Evolutionary conservation across 1,140 invertebrate species (phyloP).

Genomic region (Maniola jurtina): DNA sequence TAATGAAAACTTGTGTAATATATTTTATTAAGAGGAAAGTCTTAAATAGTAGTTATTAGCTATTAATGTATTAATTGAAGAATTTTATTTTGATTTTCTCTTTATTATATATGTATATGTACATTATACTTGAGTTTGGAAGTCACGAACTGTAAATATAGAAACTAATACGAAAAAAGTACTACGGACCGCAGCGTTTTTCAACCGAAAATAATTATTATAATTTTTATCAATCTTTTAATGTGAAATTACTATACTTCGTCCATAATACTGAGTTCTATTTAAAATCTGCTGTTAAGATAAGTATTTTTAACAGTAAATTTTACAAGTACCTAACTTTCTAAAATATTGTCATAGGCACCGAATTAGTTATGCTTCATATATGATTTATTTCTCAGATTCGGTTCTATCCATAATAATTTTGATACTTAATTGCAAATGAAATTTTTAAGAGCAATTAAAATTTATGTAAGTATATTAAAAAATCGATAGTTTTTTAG

Average conservation of each 20-base stretch:
- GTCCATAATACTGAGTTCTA: no score
- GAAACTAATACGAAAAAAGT: conserved; percentile 50
- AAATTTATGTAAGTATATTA: no score
- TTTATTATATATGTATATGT: conserved; percentile 73
- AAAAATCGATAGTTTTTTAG: no score
- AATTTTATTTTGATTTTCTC: conserved; percentile 77
- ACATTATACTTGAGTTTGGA: conserved; percentile 70
- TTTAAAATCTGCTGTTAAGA: no score
- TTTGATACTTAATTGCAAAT: no score
- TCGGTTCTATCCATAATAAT: no score
- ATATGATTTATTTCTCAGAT: no score
- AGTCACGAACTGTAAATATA: conserved; percentile 75
- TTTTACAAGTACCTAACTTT: no score
- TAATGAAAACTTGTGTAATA: conserved; percentile 71
- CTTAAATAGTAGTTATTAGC: conserved; percentile 75
- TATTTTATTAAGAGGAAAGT: conserved; percentile 76
- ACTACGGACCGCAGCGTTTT: conserved; percentile 49
- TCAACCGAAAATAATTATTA: neutral
- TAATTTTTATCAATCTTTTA: neutral
- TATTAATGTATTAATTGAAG: conserved; percentile 76
- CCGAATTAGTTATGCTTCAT: no score
- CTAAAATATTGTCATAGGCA: no score
- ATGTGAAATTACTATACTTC: conserved; percentile 25
- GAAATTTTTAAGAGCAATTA: no score
- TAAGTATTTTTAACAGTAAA: no score